Evolutionary conservation across 2,888 invertebrate species (phyloP).

Genomic region (Agelastica alni): DNA sequence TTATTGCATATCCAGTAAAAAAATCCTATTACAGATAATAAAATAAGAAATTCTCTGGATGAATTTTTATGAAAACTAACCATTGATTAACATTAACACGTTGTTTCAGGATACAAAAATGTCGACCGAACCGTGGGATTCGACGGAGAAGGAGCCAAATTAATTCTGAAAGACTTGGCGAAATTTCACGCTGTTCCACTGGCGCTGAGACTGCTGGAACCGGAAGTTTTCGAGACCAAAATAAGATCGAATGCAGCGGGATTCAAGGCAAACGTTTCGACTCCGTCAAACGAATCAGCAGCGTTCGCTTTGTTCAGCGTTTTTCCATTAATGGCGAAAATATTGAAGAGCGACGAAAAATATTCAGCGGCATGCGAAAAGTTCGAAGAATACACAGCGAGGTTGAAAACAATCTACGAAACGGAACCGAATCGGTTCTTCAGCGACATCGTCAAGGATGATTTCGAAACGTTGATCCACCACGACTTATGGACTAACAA

Average conservation of each 20-base stretch:
- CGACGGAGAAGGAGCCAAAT: slow-evolving; percentile 55
- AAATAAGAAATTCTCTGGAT: no score
- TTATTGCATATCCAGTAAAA: no score
- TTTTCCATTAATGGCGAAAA: background rate
- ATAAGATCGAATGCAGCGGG: slow-evolving; percentile 39
- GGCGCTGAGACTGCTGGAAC: slow-evolving; percentile 56
- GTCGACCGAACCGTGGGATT: slow-evolving; percentile 55
- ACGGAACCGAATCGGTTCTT: background rate
- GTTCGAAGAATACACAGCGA: background rate
- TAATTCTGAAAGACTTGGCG: slow-evolving; percentile 57
- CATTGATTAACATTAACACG: background rate
- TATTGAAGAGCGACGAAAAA: background rate
- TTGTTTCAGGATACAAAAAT: slow-evolving; percentile 53
- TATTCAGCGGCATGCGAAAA: background rate
- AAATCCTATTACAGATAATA: no score
- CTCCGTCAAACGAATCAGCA: background rate
- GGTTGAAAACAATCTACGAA: background rate
- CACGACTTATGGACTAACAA: background rate
- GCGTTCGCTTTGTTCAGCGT: background rate
- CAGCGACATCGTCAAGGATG: background rate
- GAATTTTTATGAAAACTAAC: background rate
- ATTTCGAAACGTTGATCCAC: background rate
- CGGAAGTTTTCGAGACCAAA: slow-evolving; percentile 47
- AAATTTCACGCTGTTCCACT: slow-evolving; percentile 60
- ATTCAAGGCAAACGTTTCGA: background rate